These are phyloP conservation scores for Chloroceryle aenea DNA, from an alignment of 2,113 vertebrate species.

Conservation along the genomic window DNA sequence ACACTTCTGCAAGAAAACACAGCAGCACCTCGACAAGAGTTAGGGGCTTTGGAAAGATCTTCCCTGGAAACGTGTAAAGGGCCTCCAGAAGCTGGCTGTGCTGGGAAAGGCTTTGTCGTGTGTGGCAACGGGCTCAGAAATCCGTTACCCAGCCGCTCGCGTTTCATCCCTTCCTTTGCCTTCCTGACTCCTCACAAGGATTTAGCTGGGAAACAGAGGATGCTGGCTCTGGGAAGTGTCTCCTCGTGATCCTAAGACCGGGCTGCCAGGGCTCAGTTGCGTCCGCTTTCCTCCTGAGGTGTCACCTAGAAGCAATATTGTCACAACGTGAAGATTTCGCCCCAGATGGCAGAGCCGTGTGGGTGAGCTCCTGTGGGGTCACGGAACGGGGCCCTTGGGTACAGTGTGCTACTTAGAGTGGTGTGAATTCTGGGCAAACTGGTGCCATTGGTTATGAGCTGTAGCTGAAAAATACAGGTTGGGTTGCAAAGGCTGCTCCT, in stretches of 20 bases:
- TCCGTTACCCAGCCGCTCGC: not conserved
- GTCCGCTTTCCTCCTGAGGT: not conserved
- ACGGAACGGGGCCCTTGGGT: fast-evolving
- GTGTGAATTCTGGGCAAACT: no score
- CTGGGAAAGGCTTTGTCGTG: not conserved
- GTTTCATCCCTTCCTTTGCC: not conserved
- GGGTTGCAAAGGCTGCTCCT: not conserved
- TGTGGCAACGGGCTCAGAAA: fast-evolving
- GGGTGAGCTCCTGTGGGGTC: not conserved
- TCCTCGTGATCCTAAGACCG: not conserved
- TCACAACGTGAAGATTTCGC: not conserved
- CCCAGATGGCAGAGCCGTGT: fast-evolving
- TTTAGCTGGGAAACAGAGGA: not conserved
- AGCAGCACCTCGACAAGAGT: not conserved
- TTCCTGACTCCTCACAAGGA: not conserved
- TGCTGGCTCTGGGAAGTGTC: not conserved
- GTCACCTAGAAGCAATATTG: not conserved
- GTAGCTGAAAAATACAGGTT: not conserved
- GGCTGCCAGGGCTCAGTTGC: not conserved
- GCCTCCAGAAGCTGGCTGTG: not conserved
- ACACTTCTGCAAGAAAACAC: not conserved
- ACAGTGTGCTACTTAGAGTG: no score
- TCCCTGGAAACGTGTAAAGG: not conserved
- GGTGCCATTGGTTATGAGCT: fast-evolving
- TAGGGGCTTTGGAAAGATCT: not conserved